These are phyloP conservation scores for Limnephilus rhombicus DNA, from an alignment of 2,888 invertebrate species.

Conservation along the genomic window DNA sequence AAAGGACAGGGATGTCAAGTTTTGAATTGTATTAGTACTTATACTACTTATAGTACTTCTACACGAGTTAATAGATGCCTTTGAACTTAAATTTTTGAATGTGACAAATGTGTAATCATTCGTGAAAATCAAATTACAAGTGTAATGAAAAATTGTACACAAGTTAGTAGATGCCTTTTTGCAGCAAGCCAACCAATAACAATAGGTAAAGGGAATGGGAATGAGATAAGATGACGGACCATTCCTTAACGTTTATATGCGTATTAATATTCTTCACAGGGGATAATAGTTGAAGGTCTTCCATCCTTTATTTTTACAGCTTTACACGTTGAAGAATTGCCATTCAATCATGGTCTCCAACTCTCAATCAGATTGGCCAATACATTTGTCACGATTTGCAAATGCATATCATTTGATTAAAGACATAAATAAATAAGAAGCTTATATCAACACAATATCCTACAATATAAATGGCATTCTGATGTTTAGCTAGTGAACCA, in stretches of 20 bases:
- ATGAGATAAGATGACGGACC: neutral
- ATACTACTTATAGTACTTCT: too few species aligned
- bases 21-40: too few species aligned
- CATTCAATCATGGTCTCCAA: neutral
- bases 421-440: neutral
- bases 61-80: too few species aligned
- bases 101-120: neutral
- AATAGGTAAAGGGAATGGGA: neutral
- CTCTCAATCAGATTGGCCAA: neutral
- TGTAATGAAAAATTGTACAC: neutral
- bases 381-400: neutral
- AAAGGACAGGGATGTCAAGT: too few species aligned
- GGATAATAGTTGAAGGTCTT: neutral
- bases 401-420: neutral
- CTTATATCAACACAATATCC: slow-evolving; percentile 9
- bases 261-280: neutral
- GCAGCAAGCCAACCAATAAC: neutral
- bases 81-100: neutral
- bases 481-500: neutral
- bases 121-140: neutral
- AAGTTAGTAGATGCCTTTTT: neutral
- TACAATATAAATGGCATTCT: neutral
- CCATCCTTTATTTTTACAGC: neutral
- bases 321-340: neutral
- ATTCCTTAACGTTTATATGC: neutral